phyloP scores from a whole-genome alignment of 2,888 invertebrate genomes.

The Pycnomerus fuliginosus region DNA sequence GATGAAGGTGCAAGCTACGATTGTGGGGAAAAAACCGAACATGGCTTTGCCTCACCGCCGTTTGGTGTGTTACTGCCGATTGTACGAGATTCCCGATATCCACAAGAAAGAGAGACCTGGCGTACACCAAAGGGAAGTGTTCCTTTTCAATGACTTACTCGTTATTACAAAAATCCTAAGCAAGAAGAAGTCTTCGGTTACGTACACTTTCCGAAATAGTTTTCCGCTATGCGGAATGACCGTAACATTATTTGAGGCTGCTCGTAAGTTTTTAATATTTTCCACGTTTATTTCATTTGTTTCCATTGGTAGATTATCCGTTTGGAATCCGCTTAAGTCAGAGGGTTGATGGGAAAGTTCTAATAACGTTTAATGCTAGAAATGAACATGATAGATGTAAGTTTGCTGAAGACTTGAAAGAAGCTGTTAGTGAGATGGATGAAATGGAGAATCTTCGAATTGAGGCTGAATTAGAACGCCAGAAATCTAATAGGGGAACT shows the following conservation, averaged over 20 bases:
- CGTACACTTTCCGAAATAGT: constrained; percentile 94
- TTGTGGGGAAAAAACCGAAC: constrained; percentile 97
- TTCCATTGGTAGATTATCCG: constrained; percentile 72
- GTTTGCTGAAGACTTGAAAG: constrained; percentile 96
- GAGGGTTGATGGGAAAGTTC: constrained; percentile 84
- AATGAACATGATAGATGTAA: constrained; percentile 98
- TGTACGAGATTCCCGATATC: constrained; percentile 96
- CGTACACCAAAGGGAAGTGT: constrained; percentile 78
- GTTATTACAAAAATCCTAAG: constrained; percentile 97
- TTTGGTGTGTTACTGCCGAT: constrained; percentile 96
- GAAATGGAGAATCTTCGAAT: constrained; percentile 97
- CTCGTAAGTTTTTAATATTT: no score
- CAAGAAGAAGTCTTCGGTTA: constrained; percentile 95
- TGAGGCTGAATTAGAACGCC: constrained; percentile 88
- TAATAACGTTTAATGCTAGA: constrained; percentile 95
- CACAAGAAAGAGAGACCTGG: constrained; percentile 93
- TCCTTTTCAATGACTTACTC: constrained; percentile 96
- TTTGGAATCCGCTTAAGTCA: constrained; percentile 91
- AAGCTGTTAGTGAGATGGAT: constrained; percentile 97
- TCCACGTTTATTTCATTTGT: no score
- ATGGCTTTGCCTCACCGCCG: constrained; percentile 93
- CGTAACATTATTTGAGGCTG: constrained; percentile 86
- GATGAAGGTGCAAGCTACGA: constrained; percentile 96
- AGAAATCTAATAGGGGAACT: constrained; percentile 66
- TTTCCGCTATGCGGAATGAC: constrained; percentile 91